Base-by-base conservation (phyloP, 2,113 vertebrate species). In the Antidorcas marsupialis region DNA sequence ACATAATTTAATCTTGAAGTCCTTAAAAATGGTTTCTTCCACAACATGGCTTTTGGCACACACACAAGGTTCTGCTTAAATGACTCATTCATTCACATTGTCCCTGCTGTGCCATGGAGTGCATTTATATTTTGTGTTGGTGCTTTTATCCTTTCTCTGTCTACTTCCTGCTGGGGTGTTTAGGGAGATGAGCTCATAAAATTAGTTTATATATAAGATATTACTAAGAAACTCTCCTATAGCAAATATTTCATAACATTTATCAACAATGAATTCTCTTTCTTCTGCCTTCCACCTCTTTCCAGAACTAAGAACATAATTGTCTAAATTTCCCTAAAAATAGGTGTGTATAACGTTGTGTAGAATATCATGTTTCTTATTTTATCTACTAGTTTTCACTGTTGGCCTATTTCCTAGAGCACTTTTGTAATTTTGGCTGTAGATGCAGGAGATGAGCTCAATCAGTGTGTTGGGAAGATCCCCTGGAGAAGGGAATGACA, bases 161-260 rank as follows among this genome's bases (percentile, higher is more conserved):
- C 17, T 19, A 50, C 30, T 96, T 96, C 97, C 92, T 97, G 5
- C 88, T 95, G 67, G 43, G 21, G 8, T 45, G 6, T 90, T 98
- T 94, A 85, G 67, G 57, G 86, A 62, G 7, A 45, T 39, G 64
- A 96, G 57, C 25, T 79, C 81, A 62, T 64, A 53, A 97, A 96
- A 64, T 57, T 86, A 19, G 23, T 94, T 19, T 94, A 27, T 78
- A 12, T 82, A 25, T 10, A 27, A 95, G 93, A 76, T 81, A 96
- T 93, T 95, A 92, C 17, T 30, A 12, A 33, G 87, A 98, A 93
- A 57, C n/a, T 9, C 83, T 93, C 33, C 17, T 36, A 86, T 62
- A 96, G 57, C 39, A 97, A 93, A 95, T 92, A 98, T 95, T 98
- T 97, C 15, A 95, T 89, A 92, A 89, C 90, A 90, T 94, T 85